These are phyloP conservation scores for Lysiphlebus fabarum DNA, from an alignment of 1,140 invertebrate species.

Conservation along the genomic window DNA sequence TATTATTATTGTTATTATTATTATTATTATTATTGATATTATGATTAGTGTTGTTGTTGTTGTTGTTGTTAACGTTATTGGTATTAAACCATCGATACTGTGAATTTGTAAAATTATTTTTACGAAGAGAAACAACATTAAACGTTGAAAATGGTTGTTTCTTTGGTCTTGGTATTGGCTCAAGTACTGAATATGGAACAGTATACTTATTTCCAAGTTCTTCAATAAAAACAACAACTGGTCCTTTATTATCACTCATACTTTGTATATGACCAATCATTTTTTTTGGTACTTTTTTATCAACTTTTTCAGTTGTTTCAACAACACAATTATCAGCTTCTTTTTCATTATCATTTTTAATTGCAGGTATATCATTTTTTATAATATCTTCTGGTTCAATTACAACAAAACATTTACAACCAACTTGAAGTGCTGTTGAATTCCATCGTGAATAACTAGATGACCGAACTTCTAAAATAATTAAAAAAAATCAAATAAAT, in stretches of 20 bases:
- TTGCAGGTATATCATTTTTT: constrained; percentile 30
- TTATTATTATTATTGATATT: not conserved
- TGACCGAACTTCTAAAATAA: constrained; percentile 41
- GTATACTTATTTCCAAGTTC: constrained; percentile 69
- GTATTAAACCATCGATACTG: not conserved
- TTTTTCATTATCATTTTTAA: constrained; percentile 29
- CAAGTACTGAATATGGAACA: constrained; percentile 65
- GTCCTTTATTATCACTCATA: constrained; percentile 65
- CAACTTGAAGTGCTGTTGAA: constrained; percentile 68
- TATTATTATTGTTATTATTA: too few species aligned
- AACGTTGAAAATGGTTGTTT: constrained; percentile 26
- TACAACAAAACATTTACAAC: constrained; percentile 73
- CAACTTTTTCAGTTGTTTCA: not conserved
- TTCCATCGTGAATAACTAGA: constrained; percentile 53
- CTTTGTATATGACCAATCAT: constrained; percentile 77
- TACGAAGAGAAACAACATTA: constrained; percentile 6
- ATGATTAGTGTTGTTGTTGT: not conserved
- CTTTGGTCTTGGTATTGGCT: constrained; percentile 56
- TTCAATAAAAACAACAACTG: constrained; percentile 74
- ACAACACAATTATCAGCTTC: constrained; percentile 22
- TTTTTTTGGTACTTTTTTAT: constrained; percentile 34
- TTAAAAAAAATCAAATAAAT: too few species aligned
- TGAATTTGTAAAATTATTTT: constrained; percentile 6
- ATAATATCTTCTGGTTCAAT: constrained; percentile 53
- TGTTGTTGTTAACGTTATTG: not conserved